Evolutionary conservation across 2,797 vertebrate species (phyloP).

Genomic region (Spondyliosoma cantharus): DNA sequence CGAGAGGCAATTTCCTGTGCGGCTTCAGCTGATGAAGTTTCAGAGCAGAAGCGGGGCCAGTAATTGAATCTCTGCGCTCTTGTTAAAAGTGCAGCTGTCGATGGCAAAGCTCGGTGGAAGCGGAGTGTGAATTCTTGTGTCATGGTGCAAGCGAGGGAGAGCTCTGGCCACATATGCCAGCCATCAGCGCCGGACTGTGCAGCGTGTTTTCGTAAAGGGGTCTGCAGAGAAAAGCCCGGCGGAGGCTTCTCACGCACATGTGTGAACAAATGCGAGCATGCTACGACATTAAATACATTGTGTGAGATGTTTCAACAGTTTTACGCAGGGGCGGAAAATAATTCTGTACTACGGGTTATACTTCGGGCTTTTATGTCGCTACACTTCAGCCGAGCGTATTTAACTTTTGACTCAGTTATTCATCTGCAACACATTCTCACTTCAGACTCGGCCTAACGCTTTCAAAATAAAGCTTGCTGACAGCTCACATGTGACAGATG

Average conservation of each 20-base stretch:
- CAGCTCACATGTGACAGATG: no score
- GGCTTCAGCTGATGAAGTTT: constrained; percentile 69
- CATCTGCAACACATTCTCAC: no score
- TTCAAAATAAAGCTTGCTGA: no score
- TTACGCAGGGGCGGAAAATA: not conserved
- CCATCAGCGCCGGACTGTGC: constrained; percentile 76
- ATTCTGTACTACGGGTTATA: not conserved
- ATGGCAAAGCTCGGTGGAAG: constrained; percentile 74
- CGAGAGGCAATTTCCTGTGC: constrained; percentile 77
- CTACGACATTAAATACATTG: constrained; percentile 20
- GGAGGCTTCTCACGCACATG: constrained; percentile 69
- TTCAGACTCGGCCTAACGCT: no score
- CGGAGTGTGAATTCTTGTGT: constrained; percentile 86
- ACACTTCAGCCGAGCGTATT: not conserved
- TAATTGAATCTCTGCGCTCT: constrained; percentile 85
- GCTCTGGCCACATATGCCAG: constrained; percentile 72
- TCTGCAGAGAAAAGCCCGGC: constrained; percentile 47
- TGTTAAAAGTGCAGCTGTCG: constrained; percentile 84
- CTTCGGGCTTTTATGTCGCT: not conserved
- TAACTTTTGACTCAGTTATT: not conserved
- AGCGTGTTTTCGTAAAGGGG: constrained; percentile 69
- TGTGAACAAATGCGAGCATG: constrained; percentile 52
- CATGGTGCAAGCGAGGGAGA: constrained; percentile 79
- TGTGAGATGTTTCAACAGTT: constrained; percentile 22
- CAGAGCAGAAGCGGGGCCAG: constrained; percentile 69